Evolutionary conservation across 2,113 vertebrate genomes (phyloP).

Genomic region (Ivindomyrus marchei): DNA sequence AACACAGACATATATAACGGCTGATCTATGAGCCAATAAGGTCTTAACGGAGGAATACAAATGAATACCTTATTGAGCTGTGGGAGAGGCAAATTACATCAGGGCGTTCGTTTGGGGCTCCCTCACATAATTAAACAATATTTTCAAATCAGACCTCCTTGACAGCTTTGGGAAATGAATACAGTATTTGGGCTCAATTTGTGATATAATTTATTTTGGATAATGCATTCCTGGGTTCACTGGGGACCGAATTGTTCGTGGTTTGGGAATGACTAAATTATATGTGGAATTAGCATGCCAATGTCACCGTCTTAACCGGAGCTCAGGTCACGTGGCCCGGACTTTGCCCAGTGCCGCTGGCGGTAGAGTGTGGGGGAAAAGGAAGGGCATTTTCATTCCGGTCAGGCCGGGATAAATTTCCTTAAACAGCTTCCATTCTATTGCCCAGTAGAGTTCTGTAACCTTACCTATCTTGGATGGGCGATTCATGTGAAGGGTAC

Average conservation of each 20-base stretch:
- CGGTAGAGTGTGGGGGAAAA: not conserved
- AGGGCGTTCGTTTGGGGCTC: not conserved
- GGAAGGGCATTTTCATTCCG: not conserved
- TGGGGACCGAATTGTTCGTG: not conserved
- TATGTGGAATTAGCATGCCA: constrained; percentile 26
- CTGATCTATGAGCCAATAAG: constrained; percentile 33
- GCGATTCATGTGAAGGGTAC: not conserved
- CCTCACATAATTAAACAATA: constrained; percentile 36
- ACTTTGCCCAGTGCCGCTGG: not conserved
- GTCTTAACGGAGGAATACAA: constrained; percentile 20
- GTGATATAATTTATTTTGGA: constrained; percentile 17
- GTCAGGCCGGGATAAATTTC: not conserved
- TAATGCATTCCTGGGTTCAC: constrained; percentile 31
- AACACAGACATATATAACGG: not conserved
- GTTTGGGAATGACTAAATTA: constrained; percentile 25
- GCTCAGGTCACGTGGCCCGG: not conserved
- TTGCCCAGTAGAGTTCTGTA: not conserved
- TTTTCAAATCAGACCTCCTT: constrained; percentile 33
- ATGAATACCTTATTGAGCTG: not conserved
- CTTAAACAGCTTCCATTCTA: not conserved
- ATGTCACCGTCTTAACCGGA: not conserved
- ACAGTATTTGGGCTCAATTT: constrained; percentile 9
- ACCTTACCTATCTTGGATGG: not conserved
- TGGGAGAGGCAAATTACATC: constrained; percentile 16
- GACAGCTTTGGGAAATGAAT: constrained; percentile 22